phyloP scores from a whole-genome alignment of 2,888 invertebrate species.

The Nebria salina region DNA sequence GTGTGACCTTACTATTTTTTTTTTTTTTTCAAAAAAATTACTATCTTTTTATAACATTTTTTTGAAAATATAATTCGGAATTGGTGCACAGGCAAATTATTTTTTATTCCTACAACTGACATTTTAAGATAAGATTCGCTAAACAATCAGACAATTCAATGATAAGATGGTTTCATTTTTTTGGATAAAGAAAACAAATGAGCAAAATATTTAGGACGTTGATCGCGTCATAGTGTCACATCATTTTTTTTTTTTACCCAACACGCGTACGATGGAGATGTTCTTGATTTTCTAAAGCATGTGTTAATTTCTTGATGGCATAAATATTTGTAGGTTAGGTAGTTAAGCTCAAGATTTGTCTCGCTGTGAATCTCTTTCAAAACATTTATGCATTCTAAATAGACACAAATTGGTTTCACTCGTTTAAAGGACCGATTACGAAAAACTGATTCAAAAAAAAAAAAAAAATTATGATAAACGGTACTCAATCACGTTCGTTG shows the following conservation, averaged over 20 bases:
- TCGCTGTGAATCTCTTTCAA: background rate
- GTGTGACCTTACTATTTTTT: background rate
- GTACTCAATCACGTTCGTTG: background rate
- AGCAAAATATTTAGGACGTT: background rate
- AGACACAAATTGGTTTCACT: slow-evolving; percentile 1
- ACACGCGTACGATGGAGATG: background rate
- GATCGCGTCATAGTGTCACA: background rate
- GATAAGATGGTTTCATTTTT: background rate
- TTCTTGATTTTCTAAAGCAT: background rate
- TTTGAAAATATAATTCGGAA: background rate
- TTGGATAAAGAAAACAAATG: background rate
- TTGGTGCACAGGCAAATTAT: background rate
- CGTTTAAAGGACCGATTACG: background rate
- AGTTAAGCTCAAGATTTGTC: too few species aligned
- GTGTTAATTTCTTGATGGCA: background rate
- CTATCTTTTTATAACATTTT: too few species aligned
- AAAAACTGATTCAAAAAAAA: background rate
- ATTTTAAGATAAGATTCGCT: background rate
- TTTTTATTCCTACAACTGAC: background rate
- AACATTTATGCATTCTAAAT: background rate
- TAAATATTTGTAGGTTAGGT: background rate
- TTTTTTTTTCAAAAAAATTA: too few species aligned
- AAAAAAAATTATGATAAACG: background rate
- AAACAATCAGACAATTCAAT: background rate
- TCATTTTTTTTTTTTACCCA: background rate